Percentiles rank a stretch among this genome's conserved stretches.
Conservation (phyloP, 2,797 vertebrate species). For the Enteromius viviparus region DNA sequence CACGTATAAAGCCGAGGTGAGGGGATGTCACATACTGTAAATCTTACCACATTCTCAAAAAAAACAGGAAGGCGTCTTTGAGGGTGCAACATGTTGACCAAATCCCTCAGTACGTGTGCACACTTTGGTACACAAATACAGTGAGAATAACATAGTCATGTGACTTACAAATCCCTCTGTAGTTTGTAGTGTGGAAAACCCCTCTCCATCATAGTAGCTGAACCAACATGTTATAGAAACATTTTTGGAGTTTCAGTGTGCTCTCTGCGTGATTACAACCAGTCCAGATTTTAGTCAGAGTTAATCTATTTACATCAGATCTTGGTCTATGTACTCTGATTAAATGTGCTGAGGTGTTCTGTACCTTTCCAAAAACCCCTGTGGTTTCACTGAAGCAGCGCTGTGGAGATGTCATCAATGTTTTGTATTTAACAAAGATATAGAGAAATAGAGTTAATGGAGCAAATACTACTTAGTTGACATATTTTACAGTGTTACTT, state of each 20-base stretch:
- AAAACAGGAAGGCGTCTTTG: constrained; percentile 66
- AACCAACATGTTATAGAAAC: not conserved
- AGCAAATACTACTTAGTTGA: not conserved
- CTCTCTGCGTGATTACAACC: constrained; percentile 12
- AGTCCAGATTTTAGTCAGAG: constrained; percentile 26
- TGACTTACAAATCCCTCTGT: constrained; percentile 17
- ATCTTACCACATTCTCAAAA: constrained; percentile 72
- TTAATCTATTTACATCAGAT: not conserved
- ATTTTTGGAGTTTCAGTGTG: constrained; percentile 6
- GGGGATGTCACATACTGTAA: constrained; percentile 60
- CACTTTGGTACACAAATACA: constrained; percentile 56
- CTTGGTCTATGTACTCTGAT: not conserved
- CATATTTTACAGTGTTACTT: not conserved
- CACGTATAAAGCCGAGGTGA: not conserved
- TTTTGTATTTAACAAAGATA: not conserved
- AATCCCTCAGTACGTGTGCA: constrained; percentile 62
- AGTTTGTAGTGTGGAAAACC: constrained; percentile 38
- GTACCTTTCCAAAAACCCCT: not conserved
- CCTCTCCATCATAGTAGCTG: constrained; percentile 16
- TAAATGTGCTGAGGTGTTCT: not conserved
- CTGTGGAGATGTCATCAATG: constrained; percentile 1
- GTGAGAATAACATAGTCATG: constrained; percentile 17
- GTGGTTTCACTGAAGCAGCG: not conserved
- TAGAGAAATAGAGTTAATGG: not conserved
- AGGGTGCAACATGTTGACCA: constrained; percentile 65